Evolutionary conservation across 1,140 invertebrate genomes (phyloP).

Genomic region (Vanessa tameamea): DNA sequence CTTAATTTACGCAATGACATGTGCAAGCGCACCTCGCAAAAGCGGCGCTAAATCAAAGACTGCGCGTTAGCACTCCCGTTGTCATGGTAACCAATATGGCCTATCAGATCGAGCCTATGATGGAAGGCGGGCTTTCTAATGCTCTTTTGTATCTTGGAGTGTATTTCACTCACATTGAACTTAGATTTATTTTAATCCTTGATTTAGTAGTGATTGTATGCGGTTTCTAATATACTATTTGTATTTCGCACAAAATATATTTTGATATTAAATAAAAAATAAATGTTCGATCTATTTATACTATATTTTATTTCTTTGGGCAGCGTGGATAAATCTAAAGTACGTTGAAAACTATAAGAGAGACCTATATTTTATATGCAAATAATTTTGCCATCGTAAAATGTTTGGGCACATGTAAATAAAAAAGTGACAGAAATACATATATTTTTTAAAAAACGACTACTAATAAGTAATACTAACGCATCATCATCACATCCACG

Average conservation of each 20-base stretch:
- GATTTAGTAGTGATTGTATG: constrained; percentile 3
- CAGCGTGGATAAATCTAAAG: too few species aligned
- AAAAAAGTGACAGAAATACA: too few species aligned
- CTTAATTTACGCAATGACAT: constrained; percentile 3
- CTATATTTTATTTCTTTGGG: too few species aligned
- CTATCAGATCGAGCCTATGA: constrained; percentile 33
- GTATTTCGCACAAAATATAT: background rate
- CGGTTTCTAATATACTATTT: background rate
- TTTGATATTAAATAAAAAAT: background rate
- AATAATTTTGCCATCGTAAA: too few species aligned
- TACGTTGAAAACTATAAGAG: too few species aligned
- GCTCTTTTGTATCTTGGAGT: constrained; percentile 11
- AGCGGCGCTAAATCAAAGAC: constrained; percentile 29
- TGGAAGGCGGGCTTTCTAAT: constrained; percentile 25
- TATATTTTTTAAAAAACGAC: too few species aligned
- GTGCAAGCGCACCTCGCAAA: constrained; percentile 9
- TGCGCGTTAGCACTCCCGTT: constrained; percentile 25
- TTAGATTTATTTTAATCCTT: constrained; percentile 12
- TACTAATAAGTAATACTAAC: too few species aligned
- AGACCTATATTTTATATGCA: too few species aligned
- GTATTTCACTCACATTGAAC: constrained; percentile 9
- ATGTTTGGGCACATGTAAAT: too few species aligned
- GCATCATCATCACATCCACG: too few species aligned
- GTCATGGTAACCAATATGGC: constrained; percentile 28
- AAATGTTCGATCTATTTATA: too few species aligned